These are phyloP conservation scores for Eulacestoma nigropectus DNA, from an alignment of 2,113 vertebrate genomes.

Conservation along the genomic window DNA sequence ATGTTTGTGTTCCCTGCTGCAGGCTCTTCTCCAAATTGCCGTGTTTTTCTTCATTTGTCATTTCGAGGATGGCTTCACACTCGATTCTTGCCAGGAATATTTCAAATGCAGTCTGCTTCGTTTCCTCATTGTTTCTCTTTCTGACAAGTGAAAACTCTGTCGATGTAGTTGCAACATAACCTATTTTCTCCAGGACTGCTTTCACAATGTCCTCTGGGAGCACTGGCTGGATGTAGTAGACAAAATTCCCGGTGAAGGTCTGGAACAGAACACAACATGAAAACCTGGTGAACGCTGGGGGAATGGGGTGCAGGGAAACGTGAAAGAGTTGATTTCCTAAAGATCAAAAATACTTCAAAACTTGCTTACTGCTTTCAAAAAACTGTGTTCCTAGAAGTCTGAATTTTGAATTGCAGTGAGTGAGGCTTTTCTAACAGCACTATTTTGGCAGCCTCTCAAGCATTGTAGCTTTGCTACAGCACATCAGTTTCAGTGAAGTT, in stretches of 20 bases:
- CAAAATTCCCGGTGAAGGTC: conserved; percentile 84
- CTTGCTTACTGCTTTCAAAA: background rate
- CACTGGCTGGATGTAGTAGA: conserved; percentile 78
- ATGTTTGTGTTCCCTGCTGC: conserved; percentile 18
- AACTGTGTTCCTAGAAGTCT: background rate
- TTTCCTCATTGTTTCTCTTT: conserved; percentile 60
- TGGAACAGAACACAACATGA: conserved; percentile 49
- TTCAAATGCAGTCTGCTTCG: conserved; percentile 75
- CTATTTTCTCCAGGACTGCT: conserved; percentile 76
- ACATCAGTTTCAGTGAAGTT: background rate
- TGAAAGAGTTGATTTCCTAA: background rate
- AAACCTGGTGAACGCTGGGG: background rate
- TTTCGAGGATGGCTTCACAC: conserved; percentile 71
- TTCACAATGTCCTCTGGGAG: conserved; percentile 66
- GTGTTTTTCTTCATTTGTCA: conserved; percentile 53
- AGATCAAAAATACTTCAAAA: background rate
- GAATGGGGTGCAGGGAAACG: background rate
- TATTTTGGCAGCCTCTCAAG: background rate
- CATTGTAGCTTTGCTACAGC: background rate
- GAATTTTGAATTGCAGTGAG: background rate
- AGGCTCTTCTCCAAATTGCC: conserved; percentile 49
- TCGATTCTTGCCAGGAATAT: conserved; percentile 80
- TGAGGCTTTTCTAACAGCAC: background rate
- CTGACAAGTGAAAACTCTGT: conserved; percentile 74
- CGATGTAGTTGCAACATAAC: conserved; percentile 72